A percentile compares a stretch with the other conserved stretches of the same genome.
Conservation (phyloP, 2,797 vertebrate species). For the Scleropages formosus region DNA sequence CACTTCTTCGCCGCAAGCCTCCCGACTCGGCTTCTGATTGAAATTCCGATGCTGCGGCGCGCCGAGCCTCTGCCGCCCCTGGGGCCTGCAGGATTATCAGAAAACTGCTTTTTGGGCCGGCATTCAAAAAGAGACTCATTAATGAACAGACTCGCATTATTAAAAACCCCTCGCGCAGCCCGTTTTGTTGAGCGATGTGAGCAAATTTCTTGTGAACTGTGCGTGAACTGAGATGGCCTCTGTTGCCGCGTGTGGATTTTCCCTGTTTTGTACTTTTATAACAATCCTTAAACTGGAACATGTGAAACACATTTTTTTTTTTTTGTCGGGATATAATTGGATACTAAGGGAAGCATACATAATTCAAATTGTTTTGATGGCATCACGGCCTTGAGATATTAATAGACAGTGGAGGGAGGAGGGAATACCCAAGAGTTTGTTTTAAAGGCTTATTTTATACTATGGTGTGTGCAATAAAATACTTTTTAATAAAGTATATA, state of each 20-base stretch:
- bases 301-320: slow-evolving; percentile 7
- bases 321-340: slow-evolving; percentile 27
- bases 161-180: background rate
- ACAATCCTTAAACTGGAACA: slow-evolving; percentile 13
- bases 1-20: too few relatives aligned
- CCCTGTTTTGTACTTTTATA: background rate
- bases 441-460: background rate
- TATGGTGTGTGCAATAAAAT: too few relatives aligned
- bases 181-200: background rate
- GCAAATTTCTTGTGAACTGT: background rate
- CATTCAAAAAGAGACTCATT: background rate
- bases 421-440: background rate
- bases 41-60: too few relatives aligned
- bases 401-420: background rate
- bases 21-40: too few relatives aligned
- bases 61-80: too few relatives aligned
- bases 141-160: slow-evolving; percentile 3
- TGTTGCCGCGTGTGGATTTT: background rate
- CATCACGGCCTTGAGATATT: background rate
- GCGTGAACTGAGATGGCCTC: slow-evolving; percentile 1
- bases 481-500: too few relatives aligned
- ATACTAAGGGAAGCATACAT: slow-evolving; percentile 3
- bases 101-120: background rate
- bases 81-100: background rate
- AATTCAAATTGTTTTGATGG: slow-evolving; percentile 20